A percentile compares a stretch with the other conserved stretches of the same genome.
Conservation (phyloP, 2,113 vertebrate species). For the Cairina moschata region DNA sequence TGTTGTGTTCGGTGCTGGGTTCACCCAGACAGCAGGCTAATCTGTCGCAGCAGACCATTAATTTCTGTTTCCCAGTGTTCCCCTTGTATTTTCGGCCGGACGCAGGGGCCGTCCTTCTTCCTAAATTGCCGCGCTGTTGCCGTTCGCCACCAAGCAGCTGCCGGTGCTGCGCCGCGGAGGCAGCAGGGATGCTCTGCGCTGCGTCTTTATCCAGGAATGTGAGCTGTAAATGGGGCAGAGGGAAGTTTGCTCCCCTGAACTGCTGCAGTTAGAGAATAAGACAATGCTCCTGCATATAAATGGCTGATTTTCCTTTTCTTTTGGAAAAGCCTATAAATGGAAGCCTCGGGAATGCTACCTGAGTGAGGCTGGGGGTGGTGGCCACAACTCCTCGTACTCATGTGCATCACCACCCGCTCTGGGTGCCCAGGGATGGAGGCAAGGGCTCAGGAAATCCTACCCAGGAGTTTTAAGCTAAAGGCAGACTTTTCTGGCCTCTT, state of each 20-base stretch:
- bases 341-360: background rate
- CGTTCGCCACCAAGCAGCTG: background rate
- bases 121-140: background rate
- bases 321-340: background rate
- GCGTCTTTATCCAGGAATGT: background rate
- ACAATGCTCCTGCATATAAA: background rate
- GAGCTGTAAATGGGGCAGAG: background rate
- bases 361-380: no score
- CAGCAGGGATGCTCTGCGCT: no score
- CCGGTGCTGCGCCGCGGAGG: background rate
- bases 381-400: no score
- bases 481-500: no score
- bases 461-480: background rate
- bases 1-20: background rate
- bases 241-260: background rate
- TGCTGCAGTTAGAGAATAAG: background rate
- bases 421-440: no score
- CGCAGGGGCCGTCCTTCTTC: background rate
- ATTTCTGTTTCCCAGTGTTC: background rate
- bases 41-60: no score
- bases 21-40: background rate
- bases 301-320: background rate
- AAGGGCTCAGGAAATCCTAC: background rate
- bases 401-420: no score
- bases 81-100: background rate